Conservation (phyloP, 2,888 invertebrate genomes). For the Graphium colonna region DNA sequence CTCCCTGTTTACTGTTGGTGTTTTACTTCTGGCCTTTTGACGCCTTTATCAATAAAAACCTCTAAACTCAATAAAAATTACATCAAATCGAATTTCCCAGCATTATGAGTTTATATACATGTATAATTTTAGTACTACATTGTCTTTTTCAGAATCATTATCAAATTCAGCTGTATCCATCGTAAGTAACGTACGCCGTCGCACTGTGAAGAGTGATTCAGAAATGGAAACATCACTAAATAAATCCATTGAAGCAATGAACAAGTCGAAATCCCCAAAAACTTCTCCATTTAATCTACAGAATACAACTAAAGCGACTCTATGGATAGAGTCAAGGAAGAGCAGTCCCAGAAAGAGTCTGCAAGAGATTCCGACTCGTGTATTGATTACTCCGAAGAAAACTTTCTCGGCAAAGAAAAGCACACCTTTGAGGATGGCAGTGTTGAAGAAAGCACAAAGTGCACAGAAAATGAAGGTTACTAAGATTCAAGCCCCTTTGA, state of each 20-base stretch:
- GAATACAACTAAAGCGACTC: slow-evolving; percentile 50
- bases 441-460: slow-evolving; percentile 41
- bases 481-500: slow-evolving; percentile 53
- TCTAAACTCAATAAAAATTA: too few species aligned
- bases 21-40: too few species aligned
- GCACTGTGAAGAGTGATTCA: slow-evolving; percentile 27
- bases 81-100: too few species aligned
- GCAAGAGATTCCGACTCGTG: slow-evolving; percentile 21
- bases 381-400: neutral
- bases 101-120: too few species aligned
- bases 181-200: slow-evolving; percentile 20
- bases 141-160: neutral
- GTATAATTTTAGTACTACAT: too few species aligned
- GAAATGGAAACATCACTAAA: slow-evolving; percentile 25
- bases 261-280: slow-evolving; percentile 21
- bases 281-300: slow-evolving; percentile 21
- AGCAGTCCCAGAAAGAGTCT: slow-evolving; percentile 36
- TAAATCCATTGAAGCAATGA: slow-evolving; percentile 19
- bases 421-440: slow-evolving; percentile 47
- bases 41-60: too few species aligned
- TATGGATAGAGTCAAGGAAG: slow-evolving; percentile 64
- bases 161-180: neutral
- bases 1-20: too few species aligned
- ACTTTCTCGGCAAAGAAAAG: slow-evolving; percentile 21
- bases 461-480: slow-evolving; percentile 35